Evolutionary conservation across 2,797 vertebrate species (phyloP).

Genomic region (Apodemus agrarius): DNA sequence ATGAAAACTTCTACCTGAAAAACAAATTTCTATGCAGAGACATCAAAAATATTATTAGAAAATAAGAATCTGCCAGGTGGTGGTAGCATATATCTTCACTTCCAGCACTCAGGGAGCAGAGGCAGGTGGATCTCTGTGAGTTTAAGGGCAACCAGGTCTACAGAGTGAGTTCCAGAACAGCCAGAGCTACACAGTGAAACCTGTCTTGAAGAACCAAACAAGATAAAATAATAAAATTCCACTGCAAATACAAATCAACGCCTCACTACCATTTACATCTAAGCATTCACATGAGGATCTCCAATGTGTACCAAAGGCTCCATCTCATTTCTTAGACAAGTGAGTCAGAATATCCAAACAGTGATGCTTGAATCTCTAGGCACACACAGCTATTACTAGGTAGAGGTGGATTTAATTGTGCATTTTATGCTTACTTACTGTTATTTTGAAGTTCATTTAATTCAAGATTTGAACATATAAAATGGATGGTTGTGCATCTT

Average conservation of each 20-base stretch:
- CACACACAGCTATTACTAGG: not conserved
- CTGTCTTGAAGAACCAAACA: not conserved
- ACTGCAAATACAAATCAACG: not conserved
- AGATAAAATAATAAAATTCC: not conserved
- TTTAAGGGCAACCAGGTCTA: not conserved
- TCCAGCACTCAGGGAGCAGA: not conserved
- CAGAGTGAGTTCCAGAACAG: not conserved
- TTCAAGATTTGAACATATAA: not conserved
- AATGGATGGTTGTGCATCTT: not conserved
- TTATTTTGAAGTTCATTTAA: slow-evolving; percentile 12
- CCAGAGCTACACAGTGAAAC: not conserved
- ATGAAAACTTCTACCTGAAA: not conserved
- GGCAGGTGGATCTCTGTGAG: not conserved
- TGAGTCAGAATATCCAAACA: not conserved
- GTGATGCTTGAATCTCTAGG: too few species aligned
- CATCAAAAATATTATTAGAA: not conserved
- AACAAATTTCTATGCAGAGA: slow-evolving; percentile 12
- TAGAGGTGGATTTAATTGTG: not conserved
- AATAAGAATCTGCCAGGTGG: not conserved
- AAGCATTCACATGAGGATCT: not conserved
- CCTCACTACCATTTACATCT: not conserved
- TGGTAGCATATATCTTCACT: not conserved
- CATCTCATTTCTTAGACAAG: not conserved
- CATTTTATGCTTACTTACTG: not conserved
- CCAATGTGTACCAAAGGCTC: not conserved